Base-by-base conservation (phyloP, 2,113 vertebrate genomes). In the Corvus moneduloides region DNA sequence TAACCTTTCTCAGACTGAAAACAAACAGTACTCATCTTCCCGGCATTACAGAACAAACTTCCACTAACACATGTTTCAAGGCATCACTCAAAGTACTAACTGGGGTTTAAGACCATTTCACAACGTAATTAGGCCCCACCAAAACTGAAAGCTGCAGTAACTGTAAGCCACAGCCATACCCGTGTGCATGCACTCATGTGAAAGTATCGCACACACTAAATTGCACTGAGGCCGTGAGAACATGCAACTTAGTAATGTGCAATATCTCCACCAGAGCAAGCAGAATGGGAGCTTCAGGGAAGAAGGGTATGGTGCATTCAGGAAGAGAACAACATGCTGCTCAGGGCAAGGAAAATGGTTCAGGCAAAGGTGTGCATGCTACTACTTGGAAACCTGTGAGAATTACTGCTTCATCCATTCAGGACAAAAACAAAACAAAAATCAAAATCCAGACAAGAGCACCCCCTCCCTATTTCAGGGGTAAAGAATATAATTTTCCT, bases 211-310 rank as follows among this genome's bases (percentile, higher is more conserved):
- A 98, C 98, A 98, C 97, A 98, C 98, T 98, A 98, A 98, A 98
- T 98, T 98, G 98, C 98, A 98, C 97, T 82, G 97, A 98, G 98
- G 98, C 98, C 97, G 97, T 98, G 98, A 98, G 97, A 98, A 98
- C 98, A 98, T 98, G 98, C 98, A 98, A 98, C 98, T 98, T 98
- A 98, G 98, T 98, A 98, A 98, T 98, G 98, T 98, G 98, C 98
- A 98, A 98, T 98, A 98, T 97, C 97, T 97, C 98, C 98, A 98
- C 98, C 97, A 98, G 98, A 98, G 98, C 98, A 98, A 98, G 98
- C 98, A 97, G 97, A 97, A 98, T 97, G 98, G 91, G 97, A 97
- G 96, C 97, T 93, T 96, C 97, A 20, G 97, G 98, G 97, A 96
- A 96, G 96, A 97, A 97, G 97, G 97, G 96, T 94, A 96, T 96